These are phyloP conservation scores for Rosalia funebris DNA, from an alignment of 2,888 invertebrate species.

Conservation along the genomic window DNA sequence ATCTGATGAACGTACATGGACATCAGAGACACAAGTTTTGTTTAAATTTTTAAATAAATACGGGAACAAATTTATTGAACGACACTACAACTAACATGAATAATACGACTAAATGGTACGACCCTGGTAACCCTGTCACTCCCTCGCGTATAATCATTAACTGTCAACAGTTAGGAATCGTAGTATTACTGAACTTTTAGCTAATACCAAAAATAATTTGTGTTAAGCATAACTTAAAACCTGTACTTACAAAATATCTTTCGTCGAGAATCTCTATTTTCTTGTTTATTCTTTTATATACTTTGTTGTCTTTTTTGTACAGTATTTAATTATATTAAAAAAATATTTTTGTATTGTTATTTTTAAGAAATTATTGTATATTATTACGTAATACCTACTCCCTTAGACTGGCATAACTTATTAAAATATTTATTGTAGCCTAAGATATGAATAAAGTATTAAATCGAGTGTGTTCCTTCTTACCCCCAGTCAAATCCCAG, in stretches of 20 bases:
- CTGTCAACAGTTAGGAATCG: conserved; percentile 24
- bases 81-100: too few species aligned
- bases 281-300: conserved; percentile 34
- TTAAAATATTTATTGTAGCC: conserved; percentile 52
- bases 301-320: conserved; percentile 51
- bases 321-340: conserved; percentile 49
- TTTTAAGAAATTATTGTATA: conserved; percentile 41
- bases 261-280: conserved; percentile 36
- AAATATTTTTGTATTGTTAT: conserved; percentile 49
- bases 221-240: conserved; percentile 4
- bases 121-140: too few species aligned
- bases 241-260: conserved; percentile 29
- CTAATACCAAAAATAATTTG: conserved; percentile 31
- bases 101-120: too few species aligned
- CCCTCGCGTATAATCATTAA: conserved; percentile 23
- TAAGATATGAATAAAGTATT: conserved; percentile 41
- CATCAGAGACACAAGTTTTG: too few species aligned
- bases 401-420: conserved; percentile 51
- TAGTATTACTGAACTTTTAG: conserved; percentile 21
- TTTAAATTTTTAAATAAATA: too few species aligned
- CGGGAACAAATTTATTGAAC: too few species aligned
- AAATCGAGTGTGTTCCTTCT: conserved; percentile 6
- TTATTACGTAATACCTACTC: conserved; percentile 39
- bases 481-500: background rate
- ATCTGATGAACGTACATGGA: too few species aligned